Evolutionary conservation across 2,888 invertebrate species (phyloP), one percentile per base, ranked within the genome.

Genomic region (Sphaerophoria rueppellii): DNA sequence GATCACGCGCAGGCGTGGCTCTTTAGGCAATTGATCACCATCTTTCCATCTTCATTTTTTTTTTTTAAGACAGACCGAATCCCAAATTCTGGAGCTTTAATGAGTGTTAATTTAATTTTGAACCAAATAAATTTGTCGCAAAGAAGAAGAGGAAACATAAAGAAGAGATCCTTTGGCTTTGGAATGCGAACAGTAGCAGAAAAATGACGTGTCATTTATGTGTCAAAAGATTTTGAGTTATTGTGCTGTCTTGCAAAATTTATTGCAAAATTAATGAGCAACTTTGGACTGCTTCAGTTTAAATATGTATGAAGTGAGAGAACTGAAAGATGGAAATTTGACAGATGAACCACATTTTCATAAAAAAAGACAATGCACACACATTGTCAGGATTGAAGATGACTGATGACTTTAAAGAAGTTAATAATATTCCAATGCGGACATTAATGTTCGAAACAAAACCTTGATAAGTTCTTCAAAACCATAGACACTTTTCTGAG

Each of bases 91-190:
- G 50, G 72, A 52, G 43, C 71, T 76, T 72, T 83, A 83, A 83
- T 80, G 83, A 80, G 72, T 76, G 83, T 52, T 83, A 80, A 83
- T 83, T 83, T 83, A 80, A 79, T 83, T 79, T 71, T 69, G 65
- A 37, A 82, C 58, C 50, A 75, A 80, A 83, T 80, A 75, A 79
- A 83, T 75, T 83, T 79, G 79, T 72, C 75, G 61, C 72, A 75
- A 35, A 61, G 75, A 70, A 75, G 40, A 7, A 52, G 6, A 52
- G 58, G 14, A 34, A 14, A 12, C 12, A 48, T 7, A 46, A 60
- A 48, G 24, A 73, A 71, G 14, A 37, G 61, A 16, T 4, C 9
- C 11, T 9, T 43, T 43, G 4, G 61, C 54, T 48, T 24, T 52
- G 24, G 12, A 9, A 6, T 40, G 24, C 37, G 61, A 63, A 63